phyloP scores from a whole-genome alignment of 2,797 vertebrate species.

The Paratrypauchen microcephalus region DNA sequence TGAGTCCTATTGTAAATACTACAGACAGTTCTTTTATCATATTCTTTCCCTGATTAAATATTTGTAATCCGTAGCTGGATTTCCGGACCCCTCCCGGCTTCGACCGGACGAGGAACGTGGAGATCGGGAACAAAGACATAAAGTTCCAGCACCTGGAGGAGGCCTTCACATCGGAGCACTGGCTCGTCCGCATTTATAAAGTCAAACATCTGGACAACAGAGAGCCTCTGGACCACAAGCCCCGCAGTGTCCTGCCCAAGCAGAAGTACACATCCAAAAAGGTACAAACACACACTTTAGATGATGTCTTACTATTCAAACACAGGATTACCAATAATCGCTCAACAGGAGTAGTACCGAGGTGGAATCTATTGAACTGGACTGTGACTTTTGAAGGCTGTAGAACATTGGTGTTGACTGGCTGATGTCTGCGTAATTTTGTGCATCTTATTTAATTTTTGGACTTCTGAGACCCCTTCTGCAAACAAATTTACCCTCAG shows the following conservation, averaged over 20 bases:
- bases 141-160: conserved; percentile 98
- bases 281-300: conserved; percentile 65
- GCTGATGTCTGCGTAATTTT: no score
- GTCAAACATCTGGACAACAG: conserved; percentile 97
- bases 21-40: background rate
- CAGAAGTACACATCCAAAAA: conserved; percentile 99
- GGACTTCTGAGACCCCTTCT: no score
- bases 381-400: no score
- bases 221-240: conserved; percentile 91
- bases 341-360: no score
- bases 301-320: background rate
- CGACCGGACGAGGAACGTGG: conserved; percentile 95
- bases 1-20: background rate
- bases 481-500: no score
- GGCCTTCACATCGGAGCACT: conserved; percentile 98
- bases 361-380: no score
- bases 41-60: background rate
- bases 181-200: conserved; percentile 99
- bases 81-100: conserved; percentile 98
- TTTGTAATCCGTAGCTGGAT: conserved; percentile 82
- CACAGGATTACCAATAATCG: no score
- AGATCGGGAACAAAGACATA: conserved; percentile 99
- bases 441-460: no score
- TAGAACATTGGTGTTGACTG: no score
- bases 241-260: conserved; percentile 88